Base-by-base conservation (phyloP, 1,140 invertebrate species). In the Steinernema feltiae region DNA sequence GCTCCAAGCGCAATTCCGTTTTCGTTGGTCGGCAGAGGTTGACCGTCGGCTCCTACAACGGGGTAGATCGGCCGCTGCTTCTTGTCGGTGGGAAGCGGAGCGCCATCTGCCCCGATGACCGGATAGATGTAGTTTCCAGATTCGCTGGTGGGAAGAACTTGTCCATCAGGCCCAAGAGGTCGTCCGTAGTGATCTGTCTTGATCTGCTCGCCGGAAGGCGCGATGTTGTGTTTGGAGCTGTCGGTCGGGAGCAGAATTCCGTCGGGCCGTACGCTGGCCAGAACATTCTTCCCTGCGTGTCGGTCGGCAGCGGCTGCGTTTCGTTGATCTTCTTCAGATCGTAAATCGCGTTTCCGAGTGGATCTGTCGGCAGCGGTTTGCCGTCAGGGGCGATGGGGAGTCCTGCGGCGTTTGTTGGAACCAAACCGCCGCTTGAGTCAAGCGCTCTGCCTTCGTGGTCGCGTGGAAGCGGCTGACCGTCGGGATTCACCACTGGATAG, bases 351-450 rank as follows among this genome's bases (percentile, higher is more conserved):
- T 30, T 76, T 31, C 48, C 74, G 27, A 27, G 27, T 48, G 15
- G 46, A 70, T 53, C 73, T 12, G 48, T 78, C 18, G 75, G 77
- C 0, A 78, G 70, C 7, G 48, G 30, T 27, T 72, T 24, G 24
- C 63, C 71, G 46, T 78, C 72, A 1, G 2, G 30, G 32, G 7
- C 21, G 15, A 29, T 48, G 12, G 24, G 32, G 31, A 2, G 27
- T 32, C 69, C 74, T 0, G 32, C 69, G 27, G 73, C 0, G 69
- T 74, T 63, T 32, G 73, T 74, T 30, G 73, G 48, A 32, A 76
- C 27, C 46, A 69, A 69, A 72, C 72, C 35, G 71, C 74, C 74
- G 41, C 72, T 63, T 73, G 74, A 69, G n/a, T 69, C 48, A 24
- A 72, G 24, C 21, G 32, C 24, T 30, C 17, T 24, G 15, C 73